Evolutionary conservation across 2,113 vertebrate species (phyloP).

Genomic region (Chloropsis hardwickii): DNA sequence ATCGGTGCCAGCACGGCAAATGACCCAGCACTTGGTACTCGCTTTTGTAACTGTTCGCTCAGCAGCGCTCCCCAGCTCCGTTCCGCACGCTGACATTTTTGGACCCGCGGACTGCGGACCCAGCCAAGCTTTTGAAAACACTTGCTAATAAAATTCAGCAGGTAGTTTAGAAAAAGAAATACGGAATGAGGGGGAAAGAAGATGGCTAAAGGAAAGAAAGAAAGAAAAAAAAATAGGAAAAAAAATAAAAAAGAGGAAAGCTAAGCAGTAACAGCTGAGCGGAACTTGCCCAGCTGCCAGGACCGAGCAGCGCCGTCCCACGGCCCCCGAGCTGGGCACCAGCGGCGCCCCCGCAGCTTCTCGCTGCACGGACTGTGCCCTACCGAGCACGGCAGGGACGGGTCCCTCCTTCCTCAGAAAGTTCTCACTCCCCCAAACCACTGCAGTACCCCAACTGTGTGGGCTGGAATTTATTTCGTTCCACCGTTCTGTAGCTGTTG

Average conservation of each 20-base stretch:
- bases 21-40: slow-evolving; percentile 38
- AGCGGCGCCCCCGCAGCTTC: neutral
- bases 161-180: neutral
- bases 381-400: neutral
- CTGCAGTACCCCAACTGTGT: neutral
- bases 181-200: neutral
- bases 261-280: neutral
- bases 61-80: neutral
- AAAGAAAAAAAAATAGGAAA: no score
- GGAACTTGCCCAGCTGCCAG: neutral
- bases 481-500: neutral
- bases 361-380: neutral
- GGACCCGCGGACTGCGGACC: neutral
- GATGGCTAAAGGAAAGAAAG: neutral
- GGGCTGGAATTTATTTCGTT: neutral
- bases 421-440: neutral
- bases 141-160: neutral
- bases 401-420: neutral
- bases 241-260: no score
- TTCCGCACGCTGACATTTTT: neutral
- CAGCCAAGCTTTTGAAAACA: neutral
- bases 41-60: neutral
- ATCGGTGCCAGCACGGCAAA: slow-evolving; percentile 23
- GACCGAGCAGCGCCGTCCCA: neutral
- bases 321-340: neutral